Evolutionary conservation across 2,797 vertebrate species (phyloP).

Genomic region (Tamandua tetradactyla): DNA sequence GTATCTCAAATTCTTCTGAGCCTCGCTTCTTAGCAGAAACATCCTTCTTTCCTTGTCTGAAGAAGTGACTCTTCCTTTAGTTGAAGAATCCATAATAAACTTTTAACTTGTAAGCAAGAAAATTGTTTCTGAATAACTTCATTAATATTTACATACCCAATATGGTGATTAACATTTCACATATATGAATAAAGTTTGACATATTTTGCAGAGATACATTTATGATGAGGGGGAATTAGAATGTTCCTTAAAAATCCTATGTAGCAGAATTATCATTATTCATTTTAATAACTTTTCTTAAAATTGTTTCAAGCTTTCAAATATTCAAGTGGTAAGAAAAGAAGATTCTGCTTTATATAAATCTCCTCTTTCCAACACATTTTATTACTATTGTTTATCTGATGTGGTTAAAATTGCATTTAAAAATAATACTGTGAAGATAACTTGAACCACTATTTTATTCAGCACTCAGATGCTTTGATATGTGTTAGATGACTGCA

Average conservation of each 20-base stretch:
- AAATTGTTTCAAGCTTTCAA: conserved; percentile 21
- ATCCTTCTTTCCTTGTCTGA: not conserved
- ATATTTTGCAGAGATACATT: not conserved
- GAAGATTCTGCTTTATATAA: not conserved
- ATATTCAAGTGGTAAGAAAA: not conserved
- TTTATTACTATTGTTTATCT: not conserved
- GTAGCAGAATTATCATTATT: not conserved
- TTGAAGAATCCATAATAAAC: not conserved
- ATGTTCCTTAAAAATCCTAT: not conserved
- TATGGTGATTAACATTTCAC: conserved; percentile 32
- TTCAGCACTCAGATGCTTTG: not conserved
- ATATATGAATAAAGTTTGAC: not conserved
- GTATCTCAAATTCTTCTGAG: not conserved
- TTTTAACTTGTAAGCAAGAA: conserved; percentile 37
- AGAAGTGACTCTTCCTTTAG: not conserved
- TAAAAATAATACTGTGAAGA: not conserved
- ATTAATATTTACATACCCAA: conserved; percentile 54
- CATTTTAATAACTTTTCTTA: not conserved
- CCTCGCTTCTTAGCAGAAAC: not conserved
- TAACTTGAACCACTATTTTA: not conserved
- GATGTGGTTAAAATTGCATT: not conserved
- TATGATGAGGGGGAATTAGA: not conserved
- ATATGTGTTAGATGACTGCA: not conserved
- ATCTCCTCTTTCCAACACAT: not conserved
- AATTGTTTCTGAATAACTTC: conserved; percentile 34